Evolutionary conservation across 1,140 invertebrate species (phyloP).

Genomic region (Plectrocnemia conspersa): DNA sequence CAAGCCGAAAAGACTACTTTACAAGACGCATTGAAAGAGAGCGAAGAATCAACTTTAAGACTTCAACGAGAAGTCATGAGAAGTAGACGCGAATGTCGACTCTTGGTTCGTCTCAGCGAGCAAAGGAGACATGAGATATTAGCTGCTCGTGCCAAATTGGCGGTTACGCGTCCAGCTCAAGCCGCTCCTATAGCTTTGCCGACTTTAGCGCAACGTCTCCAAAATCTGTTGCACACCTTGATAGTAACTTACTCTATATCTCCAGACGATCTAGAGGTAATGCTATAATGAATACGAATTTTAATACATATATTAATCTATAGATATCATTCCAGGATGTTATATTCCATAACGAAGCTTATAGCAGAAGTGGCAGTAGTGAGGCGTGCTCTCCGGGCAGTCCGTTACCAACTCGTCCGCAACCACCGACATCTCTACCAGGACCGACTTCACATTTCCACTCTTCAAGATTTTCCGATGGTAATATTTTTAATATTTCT

Average conservation of each 20-base stretch:
- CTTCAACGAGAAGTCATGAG: conserved; percentile 52
- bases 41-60: conserved; percentile 61
- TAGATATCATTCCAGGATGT: conserved; percentile 45
- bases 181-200: conserved; percentile 65
- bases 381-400: conserved; percentile 51
- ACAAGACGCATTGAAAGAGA: conserved; percentile 67
- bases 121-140: conserved; percentile 62
- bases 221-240: conserved; percentile 65
- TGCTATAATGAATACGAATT: neutral
- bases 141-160: conserved; percentile 59
- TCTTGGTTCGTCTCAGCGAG: conserved; percentile 72
- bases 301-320: neutral
- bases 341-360: conserved; percentile 55
- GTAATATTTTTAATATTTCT: conserved; percentile 2
- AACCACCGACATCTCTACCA: conserved; percentile 5
- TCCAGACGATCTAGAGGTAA: conserved; percentile 68
- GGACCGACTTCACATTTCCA: conserved; percentile 6
- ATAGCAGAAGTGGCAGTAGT: conserved; percentile 52
- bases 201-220: conserved; percentile 63
- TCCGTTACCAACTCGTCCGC: conserved; percentile 31
- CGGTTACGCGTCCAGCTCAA: conserved; percentile 58
- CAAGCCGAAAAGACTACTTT: conserved; percentile 70
- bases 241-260: conserved; percentile 69
- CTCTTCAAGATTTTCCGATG: conserved; percentile 26
- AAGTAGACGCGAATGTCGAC: conserved; percentile 70